A percentile compares a stretch with the other conserved stretches of the same genome.
These are phyloP conservation scores for Harpagoxenus sublaevis DNA, from an alignment of 2,888 invertebrate genomes.

Conservation along the genomic window DNA sequence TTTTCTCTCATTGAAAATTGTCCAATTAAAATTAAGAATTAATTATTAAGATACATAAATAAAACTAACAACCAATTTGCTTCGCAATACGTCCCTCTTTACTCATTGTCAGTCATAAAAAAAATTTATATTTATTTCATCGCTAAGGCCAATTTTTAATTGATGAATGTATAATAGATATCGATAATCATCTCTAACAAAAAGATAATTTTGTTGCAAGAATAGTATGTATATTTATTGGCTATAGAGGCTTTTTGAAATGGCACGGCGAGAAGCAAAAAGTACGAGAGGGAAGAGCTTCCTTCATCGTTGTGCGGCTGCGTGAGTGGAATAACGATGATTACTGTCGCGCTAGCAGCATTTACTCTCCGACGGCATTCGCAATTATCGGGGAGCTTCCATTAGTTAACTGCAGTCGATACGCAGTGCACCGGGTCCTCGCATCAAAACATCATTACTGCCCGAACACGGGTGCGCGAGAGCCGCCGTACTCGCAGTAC, in stretches of 20 bases:
- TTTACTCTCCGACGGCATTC: slow-evolving; percentile 83
- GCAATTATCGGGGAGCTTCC: slow-evolving; percentile 86
- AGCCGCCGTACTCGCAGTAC: slow-evolving; percentile 74
- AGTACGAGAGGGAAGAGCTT: background rate
- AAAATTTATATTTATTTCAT: background rate
- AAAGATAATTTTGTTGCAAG: background rate
- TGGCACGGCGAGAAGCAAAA: background rate
- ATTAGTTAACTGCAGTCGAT: slow-evolving; percentile 86
- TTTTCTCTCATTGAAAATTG: background rate
- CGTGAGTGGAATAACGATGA: slow-evolving; percentile 81
- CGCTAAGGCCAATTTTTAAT: background rate
- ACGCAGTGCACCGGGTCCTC: slow-evolving; percentile 81
- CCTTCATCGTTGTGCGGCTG: slow-evolving; percentile 51
- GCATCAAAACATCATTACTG: slow-evolving; percentile 86
- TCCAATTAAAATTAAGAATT: background rate
- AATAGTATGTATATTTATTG: background rate
- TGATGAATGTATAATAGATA: background rate
- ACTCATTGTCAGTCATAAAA: background rate
- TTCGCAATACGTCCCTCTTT: background rate
- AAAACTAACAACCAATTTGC: background rate
- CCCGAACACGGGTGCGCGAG: slow-evolving; percentile 73
- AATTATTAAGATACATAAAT: background rate
- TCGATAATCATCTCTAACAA: background rate
- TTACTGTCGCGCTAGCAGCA: slow-evolving; percentile 83
- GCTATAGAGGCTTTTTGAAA: background rate